Conservation (phyloP, 2,888 invertebrate species). For the Tetranychus piercei region DNA sequence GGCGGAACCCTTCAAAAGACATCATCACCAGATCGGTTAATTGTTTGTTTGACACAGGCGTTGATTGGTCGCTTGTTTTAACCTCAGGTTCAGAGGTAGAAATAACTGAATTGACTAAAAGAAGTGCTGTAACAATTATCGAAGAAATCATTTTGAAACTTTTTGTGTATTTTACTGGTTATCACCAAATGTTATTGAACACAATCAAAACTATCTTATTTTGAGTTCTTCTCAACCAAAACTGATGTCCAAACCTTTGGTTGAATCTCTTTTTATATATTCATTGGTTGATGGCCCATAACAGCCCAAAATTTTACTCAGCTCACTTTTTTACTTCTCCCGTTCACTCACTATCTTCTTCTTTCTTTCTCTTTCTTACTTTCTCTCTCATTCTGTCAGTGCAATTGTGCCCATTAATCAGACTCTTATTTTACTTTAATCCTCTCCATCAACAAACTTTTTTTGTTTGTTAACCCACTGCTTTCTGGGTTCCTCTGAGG, state of each 20-base stretch:
- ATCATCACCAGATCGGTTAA: conserved; percentile 11
- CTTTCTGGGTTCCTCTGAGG: neutral
- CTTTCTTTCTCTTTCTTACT: neutral
- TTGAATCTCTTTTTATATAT: neutral
- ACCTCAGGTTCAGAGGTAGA: neutral
- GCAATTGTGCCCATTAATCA: neutral
- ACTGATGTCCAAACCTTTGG: neutral
- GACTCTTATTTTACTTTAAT: neutral
- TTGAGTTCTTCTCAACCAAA: neutral
- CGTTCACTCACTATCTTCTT: neutral
- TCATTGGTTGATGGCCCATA: neutral
- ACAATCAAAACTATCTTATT: neutral
- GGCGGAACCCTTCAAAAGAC: conserved; percentile 13
- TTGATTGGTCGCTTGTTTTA: neutral
- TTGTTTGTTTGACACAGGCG: neutral
- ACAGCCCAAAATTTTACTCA: neutral
- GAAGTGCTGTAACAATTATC: neutral
- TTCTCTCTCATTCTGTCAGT: neutral
- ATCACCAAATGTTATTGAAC: neutral
- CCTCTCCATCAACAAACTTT: neutral
- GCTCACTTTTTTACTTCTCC: neutral
- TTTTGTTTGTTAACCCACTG: neutral
- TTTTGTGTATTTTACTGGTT: neutral
- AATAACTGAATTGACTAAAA: neutral
- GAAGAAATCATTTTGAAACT: neutral